Evolutionary conservation across 2,113 vertebrate species (phyloP), one percentile per base, ranked within the genome.

Genomic region (Laticauda laticaudata): DNA sequence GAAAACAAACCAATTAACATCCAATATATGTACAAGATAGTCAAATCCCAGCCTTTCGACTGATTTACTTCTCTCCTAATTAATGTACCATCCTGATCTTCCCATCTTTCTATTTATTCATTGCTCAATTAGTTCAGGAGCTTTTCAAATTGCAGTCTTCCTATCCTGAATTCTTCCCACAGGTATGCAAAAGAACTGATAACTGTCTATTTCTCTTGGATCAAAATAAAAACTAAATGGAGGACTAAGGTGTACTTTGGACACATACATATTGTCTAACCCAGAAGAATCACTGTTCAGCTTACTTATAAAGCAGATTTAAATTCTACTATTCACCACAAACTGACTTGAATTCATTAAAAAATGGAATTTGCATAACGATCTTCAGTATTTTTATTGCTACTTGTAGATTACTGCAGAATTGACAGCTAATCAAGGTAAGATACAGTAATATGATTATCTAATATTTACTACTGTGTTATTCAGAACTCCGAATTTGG

Each of bases 401-500:
- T 57, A 43, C 21, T 86, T 56, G 34, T 91, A 54, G 34, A 61
- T 61, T 61, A 26, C 14, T 55, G 14, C 51, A 24, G 43, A 57
- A 56, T 5, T 56, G 48, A 26, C n/a, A n/a, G 9, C 69, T 20
- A 43, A 9, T 54, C 15, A 39, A 20, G 11, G n/a, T 18, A 81
- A 81, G 23, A 20, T 39, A 81, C n/a, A 81, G 69, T 92, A 94
- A 23, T 11, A 61, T 43, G 89, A 54, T 93, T 86, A 57, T 81
- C 86, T 86, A 88, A 34, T 39, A 54, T 18, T 69, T 88, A 57
- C 18, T 75, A 24, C 61, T 10, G n/a, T 56, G n/a, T 81, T 81
- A 39, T 81, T 81, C n/a, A 81, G 69, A 81, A 39, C n/a, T 81
- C 69, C 85, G 11, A 91, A 94, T 20, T 4, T 69, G 85, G 92